Conservation (phyloP, 92 coral and sea anemone genomes). For the Montipora capitata region DNA sequence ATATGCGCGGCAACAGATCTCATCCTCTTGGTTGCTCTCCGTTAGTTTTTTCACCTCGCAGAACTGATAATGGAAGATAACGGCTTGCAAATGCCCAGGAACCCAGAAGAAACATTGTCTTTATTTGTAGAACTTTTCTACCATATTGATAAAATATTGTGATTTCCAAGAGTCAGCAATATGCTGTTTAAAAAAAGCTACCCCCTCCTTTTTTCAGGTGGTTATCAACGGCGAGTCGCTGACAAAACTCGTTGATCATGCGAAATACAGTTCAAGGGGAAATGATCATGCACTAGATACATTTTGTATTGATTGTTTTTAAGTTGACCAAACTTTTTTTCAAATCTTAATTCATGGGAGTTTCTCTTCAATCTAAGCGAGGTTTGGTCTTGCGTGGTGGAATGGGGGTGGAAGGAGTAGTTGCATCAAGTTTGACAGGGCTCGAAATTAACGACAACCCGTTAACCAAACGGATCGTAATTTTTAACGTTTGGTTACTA, state of each 20-base stretch:
- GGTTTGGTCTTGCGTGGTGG: not conserved
- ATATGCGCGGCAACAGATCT: not conserved
- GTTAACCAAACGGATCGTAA: no score
- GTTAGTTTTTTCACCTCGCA: constrained; percentile 18
- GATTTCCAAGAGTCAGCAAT: no score
- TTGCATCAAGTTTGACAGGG: not conserved
- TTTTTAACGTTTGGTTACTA: no score
- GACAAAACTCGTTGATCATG: not conserved
- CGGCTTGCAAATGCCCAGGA: constrained; percentile 13
- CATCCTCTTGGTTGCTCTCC: constrained; percentile 37
- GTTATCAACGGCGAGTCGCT: no score
- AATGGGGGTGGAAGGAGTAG: not conserved
- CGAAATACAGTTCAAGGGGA: not conserved
- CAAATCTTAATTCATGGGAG: not conserved
- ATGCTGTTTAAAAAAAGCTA: no score
- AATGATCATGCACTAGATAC: not conserved
- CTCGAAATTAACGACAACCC: no score
- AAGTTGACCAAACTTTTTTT: not conserved
- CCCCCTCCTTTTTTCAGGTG: no score
- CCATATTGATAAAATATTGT: constrained; percentile 8
- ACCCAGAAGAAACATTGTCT: constrained; percentile 26
- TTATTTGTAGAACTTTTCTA: constrained; percentile 14
- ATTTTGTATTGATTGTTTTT: not conserved
- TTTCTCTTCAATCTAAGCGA: not conserved
- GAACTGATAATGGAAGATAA: constrained; percentile 40